Evolutionary conservation across 2,888 invertebrate species (phyloP).

Genomic region (Schrankia costaestrigalis): DNA sequence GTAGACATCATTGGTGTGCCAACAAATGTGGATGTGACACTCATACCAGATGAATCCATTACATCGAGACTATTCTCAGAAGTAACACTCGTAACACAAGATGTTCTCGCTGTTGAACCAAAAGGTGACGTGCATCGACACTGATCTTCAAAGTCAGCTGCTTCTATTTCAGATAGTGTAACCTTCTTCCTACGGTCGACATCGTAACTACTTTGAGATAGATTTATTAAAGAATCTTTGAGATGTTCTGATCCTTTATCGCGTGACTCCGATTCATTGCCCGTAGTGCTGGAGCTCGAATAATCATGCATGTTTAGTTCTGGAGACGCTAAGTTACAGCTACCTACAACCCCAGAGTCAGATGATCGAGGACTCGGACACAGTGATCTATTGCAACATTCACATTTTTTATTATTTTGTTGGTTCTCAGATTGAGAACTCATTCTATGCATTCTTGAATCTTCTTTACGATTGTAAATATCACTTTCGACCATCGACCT

Average conservation of each 20-base stretch:
- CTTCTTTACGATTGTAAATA: slow-evolving; percentile 50
- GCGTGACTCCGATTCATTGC: slow-evolving; percentile 62
- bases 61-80: slow-evolving; percentile 80
- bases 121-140: slow-evolving; percentile 88
- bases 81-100: slow-evolving; percentile 80
- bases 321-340: slow-evolving; percentile 87
- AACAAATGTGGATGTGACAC: slow-evolving; percentile 73
- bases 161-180: slow-evolving; percentile 80
- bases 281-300: slow-evolving; percentile 43
- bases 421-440: slow-evolving; percentile 70
- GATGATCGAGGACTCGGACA: slow-evolving; percentile 88
- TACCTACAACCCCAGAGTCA: slow-evolving; percentile 92
- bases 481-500: slow-evolving; percentile 71
- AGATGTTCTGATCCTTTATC: slow-evolving; percentile 53
- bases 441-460: slow-evolving; percentile 59
- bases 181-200: slow-evolving; percentile 58
- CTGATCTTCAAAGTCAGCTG: slow-evolving; percentile 83
- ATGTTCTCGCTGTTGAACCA: slow-evolving; percentile 86
- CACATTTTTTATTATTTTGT: slow-evolving; percentile 67
- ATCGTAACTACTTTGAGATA: slow-evolving; percentile 54
- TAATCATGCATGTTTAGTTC: slow-evolving; percentile 79
- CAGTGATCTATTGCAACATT: slow-evolving; percentile 82
- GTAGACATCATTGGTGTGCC: slow-evolving; percentile 69
- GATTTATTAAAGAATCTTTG: slow-evolving; percentile 50
- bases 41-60: slow-evolving; percentile 74